Conservation (phyloP, 2,888 invertebrate genomes). For the Lasioglossum calceatum region DNA sequence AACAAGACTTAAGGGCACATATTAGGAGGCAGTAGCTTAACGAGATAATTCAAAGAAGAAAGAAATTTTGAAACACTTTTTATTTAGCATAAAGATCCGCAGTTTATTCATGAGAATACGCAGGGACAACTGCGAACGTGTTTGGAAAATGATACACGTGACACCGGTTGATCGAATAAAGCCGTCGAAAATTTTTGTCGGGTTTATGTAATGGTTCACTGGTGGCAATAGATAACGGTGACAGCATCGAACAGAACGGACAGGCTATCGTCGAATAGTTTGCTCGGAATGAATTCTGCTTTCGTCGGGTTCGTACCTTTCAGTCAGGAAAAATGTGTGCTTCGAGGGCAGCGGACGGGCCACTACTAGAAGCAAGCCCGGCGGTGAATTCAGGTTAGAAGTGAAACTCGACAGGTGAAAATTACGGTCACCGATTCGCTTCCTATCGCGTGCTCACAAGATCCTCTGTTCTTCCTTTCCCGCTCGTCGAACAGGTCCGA, state of each 20-base stretch:
- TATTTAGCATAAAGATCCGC: neutral
- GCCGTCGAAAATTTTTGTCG: conserved; percentile 1
- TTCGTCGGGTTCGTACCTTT: conserved; percentile 2
- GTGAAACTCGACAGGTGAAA: conserved; percentile 79
- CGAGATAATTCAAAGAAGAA: neutral
- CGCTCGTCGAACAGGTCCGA: neutral
- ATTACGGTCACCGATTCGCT: conserved; percentile 65
- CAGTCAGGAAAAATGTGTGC: conserved; percentile 21
- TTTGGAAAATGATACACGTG: conserved; percentile 15
- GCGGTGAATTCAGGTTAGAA: conserved; percentile 82
- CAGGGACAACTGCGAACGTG: neutral
- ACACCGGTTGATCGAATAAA: conserved; percentile 31
- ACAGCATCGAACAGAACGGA: neutral
- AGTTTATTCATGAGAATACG: conserved; percentile 1
- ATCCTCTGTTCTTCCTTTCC: conserved; percentile 21
- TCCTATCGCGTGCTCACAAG: conserved; percentile 54
- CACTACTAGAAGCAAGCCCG: conserved; percentile 28
- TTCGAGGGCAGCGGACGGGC: conserved; percentile 24
- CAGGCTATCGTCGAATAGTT: neutral
- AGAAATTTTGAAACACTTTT: neutral
- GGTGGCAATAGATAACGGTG: conserved; percentile 18
- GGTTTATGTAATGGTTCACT: conserved; percentile 36
- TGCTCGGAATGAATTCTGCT: neutral
- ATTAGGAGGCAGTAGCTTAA: neutral
- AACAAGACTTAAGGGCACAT: neutral